Percentiles rank a stretch among this genome's conserved stretches.
phyloP scores from a whole-genome alignment of 2,797 vertebrate species.

The Falco cherrug region DNA sequence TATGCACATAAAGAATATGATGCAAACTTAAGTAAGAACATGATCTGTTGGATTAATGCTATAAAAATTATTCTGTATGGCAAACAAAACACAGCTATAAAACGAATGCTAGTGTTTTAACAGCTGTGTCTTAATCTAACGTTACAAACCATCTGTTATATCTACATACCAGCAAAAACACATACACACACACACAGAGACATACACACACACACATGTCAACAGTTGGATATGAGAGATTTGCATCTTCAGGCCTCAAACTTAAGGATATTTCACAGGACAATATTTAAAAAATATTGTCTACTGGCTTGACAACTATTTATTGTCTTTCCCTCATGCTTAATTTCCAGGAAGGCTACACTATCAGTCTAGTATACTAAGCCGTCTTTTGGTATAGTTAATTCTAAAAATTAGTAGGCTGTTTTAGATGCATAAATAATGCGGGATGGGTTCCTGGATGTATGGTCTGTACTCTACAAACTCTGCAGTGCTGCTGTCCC shows the following conservation, averaged over 20 bases:
- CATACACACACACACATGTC: fast-evolving
- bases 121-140: neutral
- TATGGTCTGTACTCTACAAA: no score
- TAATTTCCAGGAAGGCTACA: neutral
- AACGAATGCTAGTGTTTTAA: neutral
- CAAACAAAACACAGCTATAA: neutral
- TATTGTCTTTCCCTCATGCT: fast-evolving
- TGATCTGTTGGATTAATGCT: neutral
- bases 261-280: neutral
- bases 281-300: neutral
- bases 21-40: neutral
- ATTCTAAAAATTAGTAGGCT: neutral
- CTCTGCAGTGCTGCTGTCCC: neutral
- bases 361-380: neutral
- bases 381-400: neutral
- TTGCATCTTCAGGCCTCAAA: neutral
- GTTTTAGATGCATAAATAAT: neutral
- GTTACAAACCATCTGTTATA: neutral
- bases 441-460: neutral
- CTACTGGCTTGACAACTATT: neutral
- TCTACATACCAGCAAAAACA: neutral
- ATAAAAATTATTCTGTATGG: neutral
- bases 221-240: neutral
- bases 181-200: neutral
- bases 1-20: fast-evolving